These are phyloP conservation scores for Platycheirus rosarum DNA, from an alignment of 2,888 invertebrate genomes.

Conservation along the genomic window DNA sequence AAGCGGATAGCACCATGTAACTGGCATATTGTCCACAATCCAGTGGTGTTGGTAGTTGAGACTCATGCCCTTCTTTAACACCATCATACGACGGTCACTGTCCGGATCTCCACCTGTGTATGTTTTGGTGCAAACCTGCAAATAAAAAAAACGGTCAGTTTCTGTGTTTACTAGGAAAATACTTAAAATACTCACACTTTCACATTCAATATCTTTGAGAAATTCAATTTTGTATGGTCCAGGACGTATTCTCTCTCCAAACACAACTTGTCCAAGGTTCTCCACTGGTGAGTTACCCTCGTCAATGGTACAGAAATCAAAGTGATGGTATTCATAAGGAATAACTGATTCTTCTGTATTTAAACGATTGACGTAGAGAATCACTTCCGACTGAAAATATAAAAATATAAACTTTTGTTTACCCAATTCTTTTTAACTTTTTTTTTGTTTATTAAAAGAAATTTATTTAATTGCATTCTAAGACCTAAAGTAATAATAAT, in stretches of 20 bases:
- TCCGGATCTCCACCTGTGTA: slow-evolving; percentile 88
- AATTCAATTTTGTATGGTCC: slow-evolving; percentile 96
- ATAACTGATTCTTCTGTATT: slow-evolving; percentile 99
- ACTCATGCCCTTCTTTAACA: slow-evolving; percentile 95
- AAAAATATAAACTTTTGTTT: too few species aligned
- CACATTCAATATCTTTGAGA: slow-evolving; percentile 87
- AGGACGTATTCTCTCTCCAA: slow-evolving; percentile 98
- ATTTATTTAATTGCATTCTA: too few species aligned
- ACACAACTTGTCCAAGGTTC: slow-evolving; percentile 99
- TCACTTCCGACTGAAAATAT: slow-evolving; percentile 91
- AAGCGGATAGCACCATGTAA: slow-evolving; percentile 96
- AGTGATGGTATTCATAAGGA: slow-evolving; percentile 98
- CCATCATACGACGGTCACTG: slow-evolving; percentile 88
- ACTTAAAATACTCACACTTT: slow-evolving; percentile 78
- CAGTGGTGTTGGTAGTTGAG: slow-evolving; percentile 99
- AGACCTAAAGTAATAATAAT: too few species aligned
- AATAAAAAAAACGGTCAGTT: slow-evolving; percentile 5
- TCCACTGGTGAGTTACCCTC: slow-evolving; percentile 95
- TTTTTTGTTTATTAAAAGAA: too few species aligned
- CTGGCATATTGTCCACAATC: slow-evolving; percentile 99
- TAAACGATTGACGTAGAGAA: slow-evolving; percentile 96
- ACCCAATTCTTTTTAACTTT: too few species aligned
- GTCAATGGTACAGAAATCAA: slow-evolving; percentile 95
- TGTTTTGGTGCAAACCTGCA: slow-evolving; percentile 85
- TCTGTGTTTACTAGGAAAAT: too few species aligned